Conservation (phyloP, 1,140 invertebrate genomes). For the Cyclina sinensis region DNA sequence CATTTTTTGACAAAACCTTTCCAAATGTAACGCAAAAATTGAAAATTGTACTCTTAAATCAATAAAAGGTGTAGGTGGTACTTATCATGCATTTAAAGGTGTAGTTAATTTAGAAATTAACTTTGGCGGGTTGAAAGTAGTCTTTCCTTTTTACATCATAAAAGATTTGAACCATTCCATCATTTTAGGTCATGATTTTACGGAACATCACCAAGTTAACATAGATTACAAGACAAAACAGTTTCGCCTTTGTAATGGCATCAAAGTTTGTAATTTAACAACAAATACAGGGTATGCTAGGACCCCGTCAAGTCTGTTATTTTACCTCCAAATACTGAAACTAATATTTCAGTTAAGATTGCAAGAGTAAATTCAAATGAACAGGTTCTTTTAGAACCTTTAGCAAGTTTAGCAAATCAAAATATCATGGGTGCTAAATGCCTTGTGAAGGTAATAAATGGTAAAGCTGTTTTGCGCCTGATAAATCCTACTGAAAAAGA, state of each 20-base stretch:
- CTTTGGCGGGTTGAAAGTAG: background rate
- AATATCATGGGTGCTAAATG: slow-evolving; percentile 32
- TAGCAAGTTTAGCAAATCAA: background rate
- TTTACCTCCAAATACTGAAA: background rate
- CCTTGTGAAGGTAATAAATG: no score
- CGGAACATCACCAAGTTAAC: slow-evolving; percentile 1
- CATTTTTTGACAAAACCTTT: slow-evolving; percentile 17
- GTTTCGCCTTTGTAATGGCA: background rate
- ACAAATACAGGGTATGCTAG: slow-evolving; percentile 9
- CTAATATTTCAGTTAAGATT: slow-evolving; percentile 6
- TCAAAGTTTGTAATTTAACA: background rate
- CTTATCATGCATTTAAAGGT: background rate
- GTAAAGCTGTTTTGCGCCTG: no score
- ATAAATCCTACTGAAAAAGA: no score
- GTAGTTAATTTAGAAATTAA: background rate
- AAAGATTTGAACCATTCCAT: slow-evolving; percentile 35
- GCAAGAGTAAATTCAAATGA: background rate
- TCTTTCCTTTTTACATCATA: background rate
- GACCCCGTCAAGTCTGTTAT: background rate
- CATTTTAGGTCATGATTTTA: slow-evolving; percentile 38
- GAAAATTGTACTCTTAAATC: background rate
- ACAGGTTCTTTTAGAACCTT: no score
- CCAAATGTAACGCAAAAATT: background rate
- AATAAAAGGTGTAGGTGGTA: no score
- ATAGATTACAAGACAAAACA: background rate